These are phyloP conservation scores for Dinoponera quadriceps DNA, from an alignment of 1,140 invertebrate species.

Conservation along the genomic window DNA sequence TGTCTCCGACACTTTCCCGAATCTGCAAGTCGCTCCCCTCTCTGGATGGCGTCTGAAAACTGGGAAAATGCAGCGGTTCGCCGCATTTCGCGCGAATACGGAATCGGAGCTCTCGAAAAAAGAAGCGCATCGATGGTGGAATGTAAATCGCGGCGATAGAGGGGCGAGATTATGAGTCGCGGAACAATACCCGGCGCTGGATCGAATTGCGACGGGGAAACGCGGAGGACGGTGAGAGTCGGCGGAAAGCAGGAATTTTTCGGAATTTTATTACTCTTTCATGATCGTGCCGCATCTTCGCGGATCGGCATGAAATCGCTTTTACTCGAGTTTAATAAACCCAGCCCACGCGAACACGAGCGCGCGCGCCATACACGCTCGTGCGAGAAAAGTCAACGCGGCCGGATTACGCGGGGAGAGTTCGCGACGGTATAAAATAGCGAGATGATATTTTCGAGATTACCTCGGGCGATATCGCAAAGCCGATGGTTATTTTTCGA, in stretches of 20 bases:
- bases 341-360: background rate
- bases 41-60: background rate
- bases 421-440: slow-evolving; percentile 18
- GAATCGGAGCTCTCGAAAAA: background rate
- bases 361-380: background rate
- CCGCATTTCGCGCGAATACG: background rate
- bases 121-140: slow-evolving; percentile 3
- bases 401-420: background rate
- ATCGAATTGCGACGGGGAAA: slow-evolving; percentile 23
- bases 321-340: slow-evolving; percentile 53
- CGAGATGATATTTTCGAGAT: slow-evolving; percentile 1
- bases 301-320: slow-evolving; percentile 26
- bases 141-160: slow-evolving; percentile 29
- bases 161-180: slow-evolving; percentile 43
- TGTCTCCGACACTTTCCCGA: background rate
- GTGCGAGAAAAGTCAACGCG: background rate
- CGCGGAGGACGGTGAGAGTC: background rate
- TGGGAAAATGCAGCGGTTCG: background rate
- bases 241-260: slow-evolving; percentile 14
- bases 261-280: slow-evolving; percentile 34
- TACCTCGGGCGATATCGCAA: background rate
- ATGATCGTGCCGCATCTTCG: slow-evolving; percentile 44
- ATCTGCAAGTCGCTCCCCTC: background rate
- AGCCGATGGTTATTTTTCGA: slow-evolving; percentile 26
- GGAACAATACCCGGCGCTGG: slow-evolving; percentile 25